Evolutionary conservation across 2,797 vertebrate species (phyloP), one percentile per base, ranked within the genome.

Genomic region (Danio albolineatus): DNA sequence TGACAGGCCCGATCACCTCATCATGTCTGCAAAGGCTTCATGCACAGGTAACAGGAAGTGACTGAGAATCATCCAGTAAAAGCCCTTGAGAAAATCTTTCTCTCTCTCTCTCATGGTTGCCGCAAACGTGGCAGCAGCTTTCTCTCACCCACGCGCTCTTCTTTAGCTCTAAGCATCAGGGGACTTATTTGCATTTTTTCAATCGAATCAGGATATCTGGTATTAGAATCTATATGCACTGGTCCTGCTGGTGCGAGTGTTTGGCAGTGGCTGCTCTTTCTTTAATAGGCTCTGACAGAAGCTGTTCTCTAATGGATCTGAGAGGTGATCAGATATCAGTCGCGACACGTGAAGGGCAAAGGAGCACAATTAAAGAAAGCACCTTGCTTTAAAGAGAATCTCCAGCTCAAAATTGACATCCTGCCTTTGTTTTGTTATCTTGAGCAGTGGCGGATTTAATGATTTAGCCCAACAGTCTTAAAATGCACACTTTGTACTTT

Each of bases 191-290:
- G 83, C 84, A 84, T 67, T 64, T 79, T 79, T 89, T 86, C 83
- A 88, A 86, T 88, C 83, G 78, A 85, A 86, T 85, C 83, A 84
- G 88, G 89, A 90, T 86, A 90, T 93, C 92, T 90, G 82, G 86
- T 89, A 88, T 92, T 92, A 90, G 89, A 92, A 92, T 92, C 89
- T 90, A 89, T 90, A 91, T 89, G 89, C 86, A 66, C 87, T 84
- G 79, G 59, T 83, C 17, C 79, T 83, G 85, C 85, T 64, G 53
- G 74, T 73, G 78, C 85, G 84, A 86, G 81, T 88, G 88, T 84
- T 88, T 12, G 14, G 84, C 82, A 85, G 89, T 89, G 87, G 85
- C 17, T 76, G 69, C 66, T 54, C 60, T 78, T 64, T 76, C 73
- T 65, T 70, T 46, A 48, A 38, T 78, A 81, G 73, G 87, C 87